Percentiles rank a stretch among this genome's conserved stretches.
phyloP scores from a whole-genome alignment of 92 coral and sea anemone species.

The Chrysogorgia sp. region DNA sequence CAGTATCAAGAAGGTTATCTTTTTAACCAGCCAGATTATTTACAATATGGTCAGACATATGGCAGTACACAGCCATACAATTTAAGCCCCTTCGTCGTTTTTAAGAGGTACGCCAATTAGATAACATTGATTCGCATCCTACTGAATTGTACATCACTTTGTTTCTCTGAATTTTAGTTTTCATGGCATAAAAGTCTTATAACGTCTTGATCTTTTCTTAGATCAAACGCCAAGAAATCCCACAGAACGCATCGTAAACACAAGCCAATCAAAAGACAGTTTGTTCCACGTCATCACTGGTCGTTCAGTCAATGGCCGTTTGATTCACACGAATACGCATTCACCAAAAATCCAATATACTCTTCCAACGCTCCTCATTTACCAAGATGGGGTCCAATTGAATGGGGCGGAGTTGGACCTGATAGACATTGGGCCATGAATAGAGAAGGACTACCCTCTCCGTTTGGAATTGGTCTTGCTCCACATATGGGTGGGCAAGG shows the following conservation, averaged over 20 bases:
- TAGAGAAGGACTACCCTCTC: constrained; percentile 26
- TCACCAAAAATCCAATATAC: constrained; percentile 12
- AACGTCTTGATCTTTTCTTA: background rate
- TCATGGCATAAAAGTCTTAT: no score
- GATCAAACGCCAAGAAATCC: constrained; percentile 12
- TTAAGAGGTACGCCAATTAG: background rate
- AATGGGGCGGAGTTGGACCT: constrained; percentile 36
- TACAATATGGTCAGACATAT: background rate
- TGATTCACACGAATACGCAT: constrained; percentile 40
- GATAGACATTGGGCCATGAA: constrained; percentile 25
- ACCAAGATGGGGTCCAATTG: constrained; percentile 34
- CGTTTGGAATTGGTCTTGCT: constrained; percentile 39
- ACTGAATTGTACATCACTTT: background rate
- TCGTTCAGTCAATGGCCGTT: constrained; percentile 41
- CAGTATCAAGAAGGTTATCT: background rate
- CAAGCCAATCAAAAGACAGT: constrained; percentile 31
- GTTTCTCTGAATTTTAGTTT: background rate
- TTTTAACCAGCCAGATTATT: background rate
- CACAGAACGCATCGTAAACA: background rate
- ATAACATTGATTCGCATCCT: background rate
- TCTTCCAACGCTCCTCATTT: constrained; percentile 20
- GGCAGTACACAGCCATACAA: background rate
- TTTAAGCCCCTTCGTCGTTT: background rate
- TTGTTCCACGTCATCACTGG: constrained; percentile 41
- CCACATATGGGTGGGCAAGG: constrained; percentile 41